Evolutionary conservation across 2,797 vertebrate genomes (phyloP).

Genomic region (Amblyraja radiata): DNA sequence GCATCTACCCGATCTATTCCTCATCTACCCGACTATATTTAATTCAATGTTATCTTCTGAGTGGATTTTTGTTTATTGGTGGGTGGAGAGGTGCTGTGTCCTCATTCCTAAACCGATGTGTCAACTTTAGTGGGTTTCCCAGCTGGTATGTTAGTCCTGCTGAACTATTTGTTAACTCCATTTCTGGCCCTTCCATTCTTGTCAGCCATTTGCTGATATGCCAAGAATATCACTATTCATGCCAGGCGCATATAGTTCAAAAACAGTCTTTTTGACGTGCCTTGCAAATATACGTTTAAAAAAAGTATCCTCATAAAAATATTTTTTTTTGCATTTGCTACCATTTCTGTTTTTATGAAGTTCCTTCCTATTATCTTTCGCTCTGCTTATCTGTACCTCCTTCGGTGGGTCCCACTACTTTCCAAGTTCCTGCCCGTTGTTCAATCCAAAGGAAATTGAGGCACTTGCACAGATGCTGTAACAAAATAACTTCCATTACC

Average conservation of each 20-base stretch:
- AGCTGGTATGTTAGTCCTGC: background rate
- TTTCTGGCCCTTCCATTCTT: background rate
- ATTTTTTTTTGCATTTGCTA: background rate
- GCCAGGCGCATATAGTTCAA: constrained; percentile 8
- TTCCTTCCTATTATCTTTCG: background rate
- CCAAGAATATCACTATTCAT: background rate
- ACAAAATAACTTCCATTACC: background rate
- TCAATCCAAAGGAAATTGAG: background rate
- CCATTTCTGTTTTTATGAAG: background rate
- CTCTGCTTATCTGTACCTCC: background rate
- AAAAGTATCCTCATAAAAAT: background rate
- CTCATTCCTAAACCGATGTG: background rate
- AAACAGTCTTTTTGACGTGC: background rate
- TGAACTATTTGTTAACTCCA: constrained; percentile 26
- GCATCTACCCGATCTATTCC: too few relatives aligned
- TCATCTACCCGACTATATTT: background rate
- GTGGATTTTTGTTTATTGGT: background rate
- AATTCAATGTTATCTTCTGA: background rate
- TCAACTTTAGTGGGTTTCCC: background rate
- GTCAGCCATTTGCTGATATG: background rate
- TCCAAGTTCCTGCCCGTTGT: background rate
- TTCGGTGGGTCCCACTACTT: background rate
- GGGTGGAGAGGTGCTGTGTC: background rate
- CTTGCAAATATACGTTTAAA: background rate
- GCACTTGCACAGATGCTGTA: background rate